Percentiles rank a stretch among this genome's conserved stretches.
Evolutionary conservation across 2,797 vertebrate species (phyloP).

Genomic region (Scomberomorus guttatus): DNA sequence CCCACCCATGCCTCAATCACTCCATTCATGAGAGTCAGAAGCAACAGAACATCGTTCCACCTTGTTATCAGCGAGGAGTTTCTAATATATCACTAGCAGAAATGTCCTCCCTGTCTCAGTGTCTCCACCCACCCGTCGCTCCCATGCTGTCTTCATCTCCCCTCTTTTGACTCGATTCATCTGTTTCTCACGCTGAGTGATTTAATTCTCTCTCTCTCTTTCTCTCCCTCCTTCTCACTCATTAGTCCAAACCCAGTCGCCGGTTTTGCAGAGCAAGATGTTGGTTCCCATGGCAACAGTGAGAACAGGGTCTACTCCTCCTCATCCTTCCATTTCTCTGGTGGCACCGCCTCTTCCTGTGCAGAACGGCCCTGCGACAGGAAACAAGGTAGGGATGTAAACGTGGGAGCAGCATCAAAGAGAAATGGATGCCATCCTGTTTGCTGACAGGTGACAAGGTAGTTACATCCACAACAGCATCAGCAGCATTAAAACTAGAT

Average conservation of each 20-base stretch:
- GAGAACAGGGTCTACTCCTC: conserved; percentile 87
- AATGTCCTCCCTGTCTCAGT: conserved; percentile 43
- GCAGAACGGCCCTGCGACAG: conserved; percentile 89
- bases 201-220: conserved; percentile 44
- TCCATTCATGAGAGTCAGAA: conserved; percentile 51
- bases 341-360: conserved; percentile 91
- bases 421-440: neutral
- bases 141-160: conserved; percentile 51
- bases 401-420: neutral
- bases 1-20: conserved; percentile 63
- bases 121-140: conserved; percentile 59
- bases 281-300: conserved; percentile 92
- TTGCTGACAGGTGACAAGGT: neutral
- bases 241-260: conserved; percentile 89
- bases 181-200: conserved; percentile 52
- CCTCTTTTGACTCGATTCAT: conserved; percentile 55
- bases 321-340: conserved; percentile 86
- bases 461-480: neutral
- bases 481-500: neutral
- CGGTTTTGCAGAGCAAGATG: conserved; percentile 91
- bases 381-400: conserved; percentile 88
- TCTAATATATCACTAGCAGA: conserved; percentile 38
- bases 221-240: conserved; percentile 48
- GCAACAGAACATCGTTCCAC: conserved; percentile 50
- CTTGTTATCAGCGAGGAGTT: conserved; percentile 43